These are phyloP conservation scores for Melanostoma mellinum DNA, from an alignment of 2,888 invertebrate species.

Conservation along the genomic window DNA sequence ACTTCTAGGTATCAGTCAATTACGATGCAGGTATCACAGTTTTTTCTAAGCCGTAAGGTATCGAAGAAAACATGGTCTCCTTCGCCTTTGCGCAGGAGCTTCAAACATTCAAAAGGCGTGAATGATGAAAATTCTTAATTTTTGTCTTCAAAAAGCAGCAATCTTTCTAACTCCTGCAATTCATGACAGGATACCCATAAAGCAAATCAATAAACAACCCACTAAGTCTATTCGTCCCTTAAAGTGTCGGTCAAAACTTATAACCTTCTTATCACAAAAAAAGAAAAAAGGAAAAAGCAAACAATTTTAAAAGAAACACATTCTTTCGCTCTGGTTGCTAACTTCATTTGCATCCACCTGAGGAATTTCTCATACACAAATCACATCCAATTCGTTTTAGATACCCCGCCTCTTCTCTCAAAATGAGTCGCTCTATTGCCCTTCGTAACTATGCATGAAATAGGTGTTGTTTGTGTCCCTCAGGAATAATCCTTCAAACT, in stretches of 20 bases:
- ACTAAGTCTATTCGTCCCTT: conserved; percentile 47
- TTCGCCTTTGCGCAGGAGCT: too few relatives aligned
- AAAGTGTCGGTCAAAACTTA: conserved; percentile 59
- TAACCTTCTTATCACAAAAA: neutral
- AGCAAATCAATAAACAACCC: conserved; percentile 57
- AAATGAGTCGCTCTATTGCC: conserved; percentile 29
- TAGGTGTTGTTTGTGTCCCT: conserved; percentile 62
- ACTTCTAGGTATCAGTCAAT: too few relatives aligned
- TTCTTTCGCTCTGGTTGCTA: conserved; percentile 39
- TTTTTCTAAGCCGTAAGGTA: too few relatives aligned
- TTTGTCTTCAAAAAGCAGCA: neutral
- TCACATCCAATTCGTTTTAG: conserved; percentile 45
- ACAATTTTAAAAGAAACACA: neutral
- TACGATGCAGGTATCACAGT: too few relatives aligned
- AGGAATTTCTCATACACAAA: conserved; percentile 59
- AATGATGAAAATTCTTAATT: too few relatives aligned
- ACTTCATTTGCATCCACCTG: conserved; percentile 37
- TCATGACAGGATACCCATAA: conserved; percentile 9
- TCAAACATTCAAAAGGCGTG: too few relatives aligned
- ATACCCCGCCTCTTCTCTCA: neutral
- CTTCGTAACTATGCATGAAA: conserved; percentile 58
- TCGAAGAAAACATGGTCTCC: too few relatives aligned
- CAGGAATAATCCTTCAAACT: conserved; percentile 55
- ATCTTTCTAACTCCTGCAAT: neutral
- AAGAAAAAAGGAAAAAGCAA: too few relatives aligned